Base-by-base conservation (phyloP, 2,797 vertebrate genomes). In the Tragelaphus eurycerus region DNA sequence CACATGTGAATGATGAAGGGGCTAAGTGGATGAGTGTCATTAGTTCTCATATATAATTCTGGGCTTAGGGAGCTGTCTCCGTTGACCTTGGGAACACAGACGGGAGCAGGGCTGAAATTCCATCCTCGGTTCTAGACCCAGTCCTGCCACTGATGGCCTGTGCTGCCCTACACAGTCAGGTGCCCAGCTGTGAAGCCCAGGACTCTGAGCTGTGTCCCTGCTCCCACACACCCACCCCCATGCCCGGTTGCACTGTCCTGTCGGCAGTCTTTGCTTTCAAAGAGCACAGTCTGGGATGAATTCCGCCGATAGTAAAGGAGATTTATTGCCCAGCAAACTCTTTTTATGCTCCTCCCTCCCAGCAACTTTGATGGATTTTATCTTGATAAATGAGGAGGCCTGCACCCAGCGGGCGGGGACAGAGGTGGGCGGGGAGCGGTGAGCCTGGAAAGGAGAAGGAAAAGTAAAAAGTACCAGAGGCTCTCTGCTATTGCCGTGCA, bases 271-370 rank as follows among this genome's bases (percentile, higher is more conserved):
- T 95, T 90, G 81, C 71, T 97, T 98, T 97, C 98, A 97, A 98
- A 94, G 93, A 93, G 48, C 90, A 79, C 83, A 52, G 94, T 88
- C 97, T 97, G 95, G 95, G 93, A 96, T 96, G 87, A 96, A 98
- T 97, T 98, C 96, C 97, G 93, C 95, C 91, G 96, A 96, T 79
- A 89, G 95, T 94, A 98, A 97, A 97, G 89, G 91, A 98, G 98
- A 98, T 98, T 98, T 98, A 98, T 97, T 82, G 83, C 71, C 92
- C 85, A 78, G 60, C n/a, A 29, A 95, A 95, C 64, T 96, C 96
- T 97, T 97, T 97, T 97, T 95, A 98, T 98, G 96, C 87, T 97
- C 95, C 93, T 96, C 89, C 96, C 97, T 96, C 67, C 91, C 91
- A 95, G 86, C 96, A 91, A 98, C 93, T 92, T 95, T 90, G 96